A percentile compares a stretch with the other conserved stretches of the same genome.
Evolutionary conservation across 2,888 invertebrate genomes (phyloP).

Genomic region (Carcina quercana): DNA sequence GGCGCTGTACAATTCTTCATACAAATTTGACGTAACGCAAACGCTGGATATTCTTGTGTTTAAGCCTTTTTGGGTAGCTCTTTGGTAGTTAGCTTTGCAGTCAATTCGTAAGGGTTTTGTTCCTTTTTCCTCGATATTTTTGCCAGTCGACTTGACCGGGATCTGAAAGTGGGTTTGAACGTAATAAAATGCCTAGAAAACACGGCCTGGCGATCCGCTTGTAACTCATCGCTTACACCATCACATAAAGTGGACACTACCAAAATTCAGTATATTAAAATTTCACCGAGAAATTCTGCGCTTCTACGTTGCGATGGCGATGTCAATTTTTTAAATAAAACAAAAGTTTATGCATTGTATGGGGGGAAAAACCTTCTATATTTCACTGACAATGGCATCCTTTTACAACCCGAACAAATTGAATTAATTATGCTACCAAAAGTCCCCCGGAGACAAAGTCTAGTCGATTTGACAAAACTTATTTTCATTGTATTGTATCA

Average conservation of each 20-base stretch:
- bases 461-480: neutral
- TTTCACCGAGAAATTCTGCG: constrained; percentile 28
- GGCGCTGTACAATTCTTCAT: too few relatives aligned
- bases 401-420: neutral
- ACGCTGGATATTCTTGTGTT: too few relatives aligned
- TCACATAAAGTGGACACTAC: constrained; percentile 19
- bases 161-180: too few relatives aligned
- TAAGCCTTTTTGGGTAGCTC: too few relatives aligned
- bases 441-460: neutral
- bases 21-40: too few relatives aligned
- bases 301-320: constrained; percentile 1
- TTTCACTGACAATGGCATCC: neutral
- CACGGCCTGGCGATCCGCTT: too few relatives aligned
- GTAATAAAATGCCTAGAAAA: too few relatives aligned
- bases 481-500: too few relatives aligned
- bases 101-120: too few relatives aligned
- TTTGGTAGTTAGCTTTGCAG: too few relatives aligned
- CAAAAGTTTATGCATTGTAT: neutral
- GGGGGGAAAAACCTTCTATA: neutral
- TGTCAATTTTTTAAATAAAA: constrained; percentile 1
- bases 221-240: constrained; percentile 10
- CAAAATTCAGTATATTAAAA: constrained; percentile 33
- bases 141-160: too few relatives aligned
- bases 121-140: too few relatives aligned
- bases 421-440: neutral